Evolutionary conservation across 2,888 invertebrate species (phyloP), one percentile per base, ranked within the genome.

Genomic region (Volucella bombylans): DNA sequence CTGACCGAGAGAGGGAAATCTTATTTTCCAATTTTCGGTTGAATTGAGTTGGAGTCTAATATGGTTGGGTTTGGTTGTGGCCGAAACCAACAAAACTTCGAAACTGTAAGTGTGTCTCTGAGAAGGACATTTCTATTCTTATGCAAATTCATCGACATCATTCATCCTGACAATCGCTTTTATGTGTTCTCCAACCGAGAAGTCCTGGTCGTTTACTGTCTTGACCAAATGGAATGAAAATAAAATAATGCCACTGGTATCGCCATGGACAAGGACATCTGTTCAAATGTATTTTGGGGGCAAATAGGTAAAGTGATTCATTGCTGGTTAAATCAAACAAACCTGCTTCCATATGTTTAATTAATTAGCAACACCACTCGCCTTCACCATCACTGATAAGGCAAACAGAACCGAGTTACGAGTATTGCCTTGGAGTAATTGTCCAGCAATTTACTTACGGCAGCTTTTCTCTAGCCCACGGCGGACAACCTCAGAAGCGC

Each of bases 61-160:
- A 23, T 23, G 23, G 2, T 23, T 23, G 1, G 23, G 23, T 23
- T 23, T 23, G 23, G 23, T 23, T 23, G 1, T 23, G 4, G 4
- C 4, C 23, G 61, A 73, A 64, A 69, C 77, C 71, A 82, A 76
- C 59, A 61, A 64, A 69, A 64, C 38, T 61, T 52, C 31, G 9
- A 12, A 52, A 61, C 18, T 41, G 4, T 18, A 15, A 43, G 64
- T 64, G 43, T 64, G 9, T n/a, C n/a, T 49, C 64, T 64, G 23
- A 14, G 8, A 62, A 73, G 67, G 73, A 67, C 81, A 52, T 23
- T 54, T 72, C 69, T 54, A 82, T 82, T 77, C 65, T 65, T 77
- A 82, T 82, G 82, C 77, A 77, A 82, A 82, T 82, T 76, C 23
- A 45, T 38, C 45, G 14, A 59, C 82, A 77, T 82, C 71, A 82